A percentile compares a stretch with the other conserved stretches of the same genome.
phyloP scores from a whole-genome alignment of 2,888 invertebrate species.

The Lutraria lutraria region DNA sequence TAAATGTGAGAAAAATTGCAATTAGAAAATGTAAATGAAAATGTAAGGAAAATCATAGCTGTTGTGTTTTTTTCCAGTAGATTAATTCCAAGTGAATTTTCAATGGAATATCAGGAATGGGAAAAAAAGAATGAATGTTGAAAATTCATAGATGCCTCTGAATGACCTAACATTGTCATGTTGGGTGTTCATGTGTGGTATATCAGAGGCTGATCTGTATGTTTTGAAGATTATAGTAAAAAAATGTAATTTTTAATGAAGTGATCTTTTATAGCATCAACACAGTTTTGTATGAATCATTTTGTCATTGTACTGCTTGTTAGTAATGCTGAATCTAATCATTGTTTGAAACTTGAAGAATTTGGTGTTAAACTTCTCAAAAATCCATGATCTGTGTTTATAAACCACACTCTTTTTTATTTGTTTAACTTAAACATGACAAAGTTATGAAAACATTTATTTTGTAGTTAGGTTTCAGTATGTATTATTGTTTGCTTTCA shows the following conservation, averaged over 20 bases:
- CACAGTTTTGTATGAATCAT: background rate
- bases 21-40: slow-evolving; percentile 19
- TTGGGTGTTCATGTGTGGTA: background rate
- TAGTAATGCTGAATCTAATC: no score
- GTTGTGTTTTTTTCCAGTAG: slow-evolving; percentile 12
- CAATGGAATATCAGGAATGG: background rate
- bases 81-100: background rate
- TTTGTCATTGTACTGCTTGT: no score
- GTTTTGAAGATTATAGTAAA: background rate
- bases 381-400: no score
- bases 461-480: no score
- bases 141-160: background rate
- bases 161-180: background rate
- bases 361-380: no score
- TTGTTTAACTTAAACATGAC: no score
- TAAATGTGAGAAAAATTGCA: slow-evolving; percentile 36
- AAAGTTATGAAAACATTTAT: no score
- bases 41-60: no score
- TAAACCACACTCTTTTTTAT: no score
- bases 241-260: background rate
- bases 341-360: no score
- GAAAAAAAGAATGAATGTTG: background rate
- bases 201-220: background rate
- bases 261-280: background rate
- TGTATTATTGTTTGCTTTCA: no score